Percentiles rank a stretch among this genome's conserved stretches.
Evolutionary conservation across 2,797 vertebrate genomes (phyloP).

Genomic region (Perodicticus potto): DNA sequence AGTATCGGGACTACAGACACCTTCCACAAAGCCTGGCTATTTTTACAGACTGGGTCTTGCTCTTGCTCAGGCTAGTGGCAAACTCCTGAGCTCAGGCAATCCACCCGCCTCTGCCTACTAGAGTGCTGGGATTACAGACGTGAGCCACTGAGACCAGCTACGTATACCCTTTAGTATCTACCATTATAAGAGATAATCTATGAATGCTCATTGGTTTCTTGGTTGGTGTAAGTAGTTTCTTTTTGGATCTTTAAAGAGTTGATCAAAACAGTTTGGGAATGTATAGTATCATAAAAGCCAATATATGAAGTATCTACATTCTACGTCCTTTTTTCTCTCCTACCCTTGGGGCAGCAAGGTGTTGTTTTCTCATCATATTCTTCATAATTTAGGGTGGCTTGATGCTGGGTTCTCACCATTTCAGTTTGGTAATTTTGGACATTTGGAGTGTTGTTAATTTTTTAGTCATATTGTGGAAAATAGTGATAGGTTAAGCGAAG

Average conservation of each 20-base stretch:
- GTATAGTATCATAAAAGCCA: slow-evolving; percentile 21
- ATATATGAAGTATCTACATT: background rate
- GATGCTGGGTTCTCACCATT: slow-evolving; percentile 12
- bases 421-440: background rate
- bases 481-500: background rate
- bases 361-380: background rate
- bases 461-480: background rate
- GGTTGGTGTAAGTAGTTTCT: background rate
- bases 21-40: no score
- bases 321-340: background rate
- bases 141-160: no score
- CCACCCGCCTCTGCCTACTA: no score
- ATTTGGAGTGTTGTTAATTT: background rate
- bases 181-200: background rate
- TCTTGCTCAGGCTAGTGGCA: no score
- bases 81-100: no score
- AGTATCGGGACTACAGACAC: no score
- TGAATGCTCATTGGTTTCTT: background rate
- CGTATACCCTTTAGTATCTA: background rate
- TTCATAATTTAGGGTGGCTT: background rate
- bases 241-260: slow-evolving; percentile 14
- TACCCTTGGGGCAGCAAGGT: background rate
- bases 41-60: no score
- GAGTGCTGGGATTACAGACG: no score
- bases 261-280: slow-evolving; percentile 12